phyloP scores from a whole-genome alignment of 1,140 invertebrate species.

The Carcinoscorpius rotundicauda region DNA sequence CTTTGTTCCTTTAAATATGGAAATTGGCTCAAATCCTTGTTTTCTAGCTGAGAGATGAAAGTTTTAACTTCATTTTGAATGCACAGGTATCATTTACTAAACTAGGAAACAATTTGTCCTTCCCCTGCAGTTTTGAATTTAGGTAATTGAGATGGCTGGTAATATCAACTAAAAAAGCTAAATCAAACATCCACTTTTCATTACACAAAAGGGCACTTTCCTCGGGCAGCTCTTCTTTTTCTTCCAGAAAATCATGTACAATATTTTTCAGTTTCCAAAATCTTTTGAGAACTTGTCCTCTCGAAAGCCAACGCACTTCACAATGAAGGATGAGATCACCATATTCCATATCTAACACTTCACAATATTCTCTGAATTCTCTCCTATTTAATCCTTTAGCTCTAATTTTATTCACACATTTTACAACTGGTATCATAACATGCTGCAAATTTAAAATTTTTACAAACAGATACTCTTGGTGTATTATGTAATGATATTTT shows the following conservation, averaged over 20 bases:
- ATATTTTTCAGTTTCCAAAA: no score
- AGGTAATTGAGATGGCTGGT: conserved; percentile 1
- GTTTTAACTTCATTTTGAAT: conserved; percentile 7
- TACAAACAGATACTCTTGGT: no score
- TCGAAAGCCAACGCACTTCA: no score
- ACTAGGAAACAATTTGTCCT: conserved; percentile 1
- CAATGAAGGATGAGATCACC: no score
- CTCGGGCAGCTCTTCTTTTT: background rate
- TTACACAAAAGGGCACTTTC: background rate
- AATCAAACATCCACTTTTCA: background rate
- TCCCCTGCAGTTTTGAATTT: conserved; percentile 5
- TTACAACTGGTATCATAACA: no score
- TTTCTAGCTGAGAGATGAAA: background rate
- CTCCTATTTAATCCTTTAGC: no score
- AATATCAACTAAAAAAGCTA: conserved; percentile 7
- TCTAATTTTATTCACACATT: no score
- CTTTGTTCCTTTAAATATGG: conserved; percentile 3
- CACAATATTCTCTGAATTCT: no score
- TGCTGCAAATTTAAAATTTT: no score
- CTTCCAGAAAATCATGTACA: background rate
- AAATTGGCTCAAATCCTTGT: background rate
- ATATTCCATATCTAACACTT: no score
- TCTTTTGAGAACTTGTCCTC: no score
- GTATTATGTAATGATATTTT: no score
- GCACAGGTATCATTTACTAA: conserved; percentile 6